Base-by-base conservation (phyloP, 2,888 invertebrate genomes). In the Cephus pygmeus region DNA sequence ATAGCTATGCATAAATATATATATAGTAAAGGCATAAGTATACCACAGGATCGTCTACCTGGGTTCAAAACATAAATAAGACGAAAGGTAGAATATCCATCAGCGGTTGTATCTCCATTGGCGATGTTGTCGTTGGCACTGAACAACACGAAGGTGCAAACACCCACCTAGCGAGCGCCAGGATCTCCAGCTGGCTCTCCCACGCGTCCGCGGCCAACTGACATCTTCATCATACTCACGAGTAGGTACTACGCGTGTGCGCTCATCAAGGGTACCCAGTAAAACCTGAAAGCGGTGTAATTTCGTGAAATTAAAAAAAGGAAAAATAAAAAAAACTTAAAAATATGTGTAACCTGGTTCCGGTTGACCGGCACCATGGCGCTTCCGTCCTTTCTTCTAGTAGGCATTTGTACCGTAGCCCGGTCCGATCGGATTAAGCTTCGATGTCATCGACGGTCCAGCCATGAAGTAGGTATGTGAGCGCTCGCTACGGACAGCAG, bases 211-310 rank as follows among this genome's bases (percentile, higher is more conserved):
- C 83, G 81, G 76, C 81, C 85, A 83, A 83, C 84, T 85, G 87
- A 90, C 88, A 87, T 90, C 90, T 90, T 89, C 88, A 90, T 90
- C 90, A 86, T 87, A 82, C 83, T 78, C 83, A 83, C 81, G 76
- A 79, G 79, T 76, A 78, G 81, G 76, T 73, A 56, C 73, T 73
- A 69, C 73, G 56, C 56, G 23, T 23, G 23, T 9, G 2, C 23
- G 23, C 2, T 23, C 15, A 9, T 56, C 9, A 9, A 23, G 23
- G 6, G 2, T 23, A 4, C 23, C 56, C 56, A 15, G 56, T 23
- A 23, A 56, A 56, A 9, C 9, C 15, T 23, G 23, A 56, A 9
- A 23, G 23, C 23, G 56, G 2, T 9, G 56, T 23, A 56, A 23
- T 23, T 56, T 23, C 9, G 56, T 23, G 23, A 23, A 56, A 56